Evolutionary conservation across 2,797 vertebrate species (phyloP).

Genomic region (Spea hammondii): DNA sequence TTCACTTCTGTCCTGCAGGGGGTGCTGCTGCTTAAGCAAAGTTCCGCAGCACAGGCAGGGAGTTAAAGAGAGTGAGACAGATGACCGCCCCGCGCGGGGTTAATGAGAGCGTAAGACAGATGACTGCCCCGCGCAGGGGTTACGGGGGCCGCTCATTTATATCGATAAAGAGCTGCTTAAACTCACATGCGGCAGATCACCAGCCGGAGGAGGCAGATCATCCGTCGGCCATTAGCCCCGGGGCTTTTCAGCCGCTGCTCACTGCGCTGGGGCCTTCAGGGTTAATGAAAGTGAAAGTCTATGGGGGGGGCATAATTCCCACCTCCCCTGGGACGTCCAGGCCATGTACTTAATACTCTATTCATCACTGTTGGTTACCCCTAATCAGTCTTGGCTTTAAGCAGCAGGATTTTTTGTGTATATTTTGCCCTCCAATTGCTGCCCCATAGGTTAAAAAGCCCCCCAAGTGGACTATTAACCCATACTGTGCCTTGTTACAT

Average conservation of each 20-base stretch:
- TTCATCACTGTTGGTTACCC: too few relatives aligned
- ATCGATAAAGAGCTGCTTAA: slow-evolving; percentile 23
- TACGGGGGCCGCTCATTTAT: slow-evolving; percentile 1
- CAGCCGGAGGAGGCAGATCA: slow-evolving; percentile 1
- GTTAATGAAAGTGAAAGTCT: slow-evolving; percentile 21
- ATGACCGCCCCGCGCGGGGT: slow-evolving; percentile 6
- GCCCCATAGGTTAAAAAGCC: too few relatives aligned
- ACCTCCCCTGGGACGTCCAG: background rate
- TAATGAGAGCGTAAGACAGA: slow-evolving; percentile 22
- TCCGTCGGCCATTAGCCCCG: background rate
- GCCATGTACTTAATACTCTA: background rate
- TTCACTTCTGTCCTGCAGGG: background rate
- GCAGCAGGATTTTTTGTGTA: too few relatives aligned
- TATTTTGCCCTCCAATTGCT: too few relatives aligned
- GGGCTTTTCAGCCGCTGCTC: background rate
- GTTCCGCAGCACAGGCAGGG: background rate
- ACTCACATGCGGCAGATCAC: slow-evolving; percentile 17
- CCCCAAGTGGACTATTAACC: too few relatives aligned
- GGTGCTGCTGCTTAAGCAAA: slow-evolving; percentile 8
- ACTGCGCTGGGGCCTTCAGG: background rate
- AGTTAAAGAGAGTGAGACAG: slow-evolving; percentile 7
- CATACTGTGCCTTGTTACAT: too few relatives aligned
- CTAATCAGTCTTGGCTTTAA: too few relatives aligned
- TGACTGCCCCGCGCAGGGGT: background rate
- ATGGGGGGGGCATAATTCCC: background rate